Evolutionary conservation across 2,113 vertebrate species (phyloP), one percentile per base, ranked within the genome.

Genomic region (Picathartes gymnocephalus): DNA sequence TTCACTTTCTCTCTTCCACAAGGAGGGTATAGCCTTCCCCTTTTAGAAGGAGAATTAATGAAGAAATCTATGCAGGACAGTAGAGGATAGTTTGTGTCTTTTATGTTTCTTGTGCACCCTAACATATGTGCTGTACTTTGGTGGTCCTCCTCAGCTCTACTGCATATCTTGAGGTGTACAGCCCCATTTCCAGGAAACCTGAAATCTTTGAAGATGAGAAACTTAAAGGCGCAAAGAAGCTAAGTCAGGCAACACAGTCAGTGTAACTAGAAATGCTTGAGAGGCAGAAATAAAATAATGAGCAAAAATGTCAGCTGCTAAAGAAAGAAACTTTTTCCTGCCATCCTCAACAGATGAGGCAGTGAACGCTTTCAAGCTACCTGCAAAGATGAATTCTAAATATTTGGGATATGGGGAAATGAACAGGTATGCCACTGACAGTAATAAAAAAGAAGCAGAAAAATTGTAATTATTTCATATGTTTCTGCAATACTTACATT

Each of bases 251-350:
- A 93, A 71, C 48, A 76, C 16, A 79, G 74, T 65, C 72, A 39
- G 11, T 73, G 31, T 83, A 88, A 72, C 66, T 90, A 80, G 78
- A 72, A 92, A 65, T 53, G n/a, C 24, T 82, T 76, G 61, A 71
- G 85, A 85, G 81, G 57, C 61, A 76, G 85, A 87, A 93, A 86
- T 61, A 90, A 91, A 85, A 94, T 95, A 96, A 96, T 94, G 95
- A 96, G 92, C 37, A 39, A 87, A 93, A 88, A 76, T 93, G 88
- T 93, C 92, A 96, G 61, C 85, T 79, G 37, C 66, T 94, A 82
- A 85, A 91, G 87, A 83, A 83, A 68, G 62, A 65, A 85, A 74
- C 23, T 31, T 77, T 16, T 69, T 62, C 40, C 42, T 92, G 39
- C 39, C 64, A 62, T 71, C 39, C 30, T 91, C n/a, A 33, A 15